These are phyloP conservation scores for Hyposoter dolosus DNA, from an alignment of 2,888 invertebrate genomes.

Conservation along the genomic window DNA sequence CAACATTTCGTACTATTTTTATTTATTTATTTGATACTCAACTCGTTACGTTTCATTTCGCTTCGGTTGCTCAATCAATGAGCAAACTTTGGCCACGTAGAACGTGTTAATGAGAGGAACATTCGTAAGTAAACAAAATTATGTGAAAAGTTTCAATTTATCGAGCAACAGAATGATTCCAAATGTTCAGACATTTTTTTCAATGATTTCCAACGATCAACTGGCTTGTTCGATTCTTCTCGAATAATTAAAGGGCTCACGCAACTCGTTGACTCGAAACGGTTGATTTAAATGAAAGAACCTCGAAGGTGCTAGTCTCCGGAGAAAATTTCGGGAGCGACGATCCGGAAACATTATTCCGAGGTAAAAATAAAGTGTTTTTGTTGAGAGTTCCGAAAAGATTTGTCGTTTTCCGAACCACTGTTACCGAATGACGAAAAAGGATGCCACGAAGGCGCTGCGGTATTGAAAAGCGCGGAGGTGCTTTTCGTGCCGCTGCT, in stretches of 20 bases:
- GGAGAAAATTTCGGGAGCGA: neutral
- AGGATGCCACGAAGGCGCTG: conserved; percentile 1
- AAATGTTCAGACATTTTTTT: no score
- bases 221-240: no score
- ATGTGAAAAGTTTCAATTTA: no score
- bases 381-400: neutral
- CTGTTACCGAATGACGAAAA: neutral
- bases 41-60: neutral
- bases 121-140: neutral
- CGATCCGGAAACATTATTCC: neutral
- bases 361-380: neutral
- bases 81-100: neutral
- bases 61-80: neutral
- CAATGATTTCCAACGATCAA: no score
- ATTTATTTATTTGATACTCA: neutral
- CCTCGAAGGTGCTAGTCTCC: neutral
- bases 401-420: neutral
- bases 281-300: neutral
- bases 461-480: conserved; percentile 21
- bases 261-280: neutral
- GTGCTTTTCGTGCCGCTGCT: conserved; percentile 27
- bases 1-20: conserved; percentile 22
- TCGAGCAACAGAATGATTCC: no score
- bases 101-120: neutral
- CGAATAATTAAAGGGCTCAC: no score